Base-by-base conservation (phyloP, 2,113 vertebrate species). In the Sebastes schlegelii region DNA sequence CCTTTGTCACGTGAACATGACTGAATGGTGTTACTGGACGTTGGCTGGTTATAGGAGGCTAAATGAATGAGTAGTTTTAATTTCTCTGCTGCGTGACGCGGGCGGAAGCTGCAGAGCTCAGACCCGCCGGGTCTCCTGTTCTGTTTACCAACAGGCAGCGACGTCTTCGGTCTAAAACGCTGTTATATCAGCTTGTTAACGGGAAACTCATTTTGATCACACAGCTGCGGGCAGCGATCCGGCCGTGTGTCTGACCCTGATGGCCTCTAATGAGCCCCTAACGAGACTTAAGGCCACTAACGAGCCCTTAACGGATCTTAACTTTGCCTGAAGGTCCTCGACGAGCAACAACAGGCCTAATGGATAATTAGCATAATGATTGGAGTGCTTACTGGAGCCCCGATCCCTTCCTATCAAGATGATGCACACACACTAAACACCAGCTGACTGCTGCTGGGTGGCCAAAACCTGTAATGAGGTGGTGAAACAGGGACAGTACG, bases 261-360 rank as follows among this genome's bases (percentile, higher is more conserved):
- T 82, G 84, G 74, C 19, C 55, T 26, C 21, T 84, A 88, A 88
- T 73, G 78, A 89, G 80, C 65, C 70, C 19, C 82, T 85, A 69
- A 87, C 17, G 9, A 88, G 46, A 19, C 77, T 69, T 26, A 76
- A 74, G 77, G 76, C 79, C 81, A 42, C 81, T 89, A 79, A 84
- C 55, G 55, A 84, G 71, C 74, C 71, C 64, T 26, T 48, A 48
- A 76, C 64, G 34, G 34, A 34, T 34, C 34, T 34, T 34, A 34
- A 34, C 79, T 34, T 43, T 0, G 83, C 84, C 84, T 58, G 70
- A 67, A 85, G 76, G 69, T 65, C 77, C 77, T 63, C 42, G 55
- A 83, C 12, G 4, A 87, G 70, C 61, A 58, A 34, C 60, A 82
- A 72, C 19, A 3, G 46, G 48, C 57, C 54, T 84, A 75, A 84